A percentile compares a stretch with the other conserved stretches of the same genome.
Evolutionary conservation across 1,140 invertebrate genomes (phyloP).

Genomic region (Eulimnadia texana): DNA sequence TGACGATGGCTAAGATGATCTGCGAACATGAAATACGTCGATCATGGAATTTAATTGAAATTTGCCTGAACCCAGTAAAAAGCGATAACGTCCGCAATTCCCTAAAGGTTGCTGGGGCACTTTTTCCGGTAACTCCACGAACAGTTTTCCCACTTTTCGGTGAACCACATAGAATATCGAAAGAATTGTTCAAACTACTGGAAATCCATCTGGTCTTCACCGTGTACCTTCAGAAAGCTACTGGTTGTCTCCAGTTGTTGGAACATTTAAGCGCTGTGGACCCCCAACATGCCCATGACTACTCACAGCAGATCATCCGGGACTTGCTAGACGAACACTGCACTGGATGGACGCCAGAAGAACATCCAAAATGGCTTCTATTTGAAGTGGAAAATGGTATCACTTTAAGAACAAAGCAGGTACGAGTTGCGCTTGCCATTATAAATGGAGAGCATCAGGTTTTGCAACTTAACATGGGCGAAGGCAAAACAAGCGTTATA

Average conservation of each 20-base stretch:
- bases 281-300: not conserved
- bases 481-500: constrained; percentile 21
- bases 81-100: not conserved
- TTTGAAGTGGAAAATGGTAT: constrained; percentile 20
- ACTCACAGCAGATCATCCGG: not conserved
- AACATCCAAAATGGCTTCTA: constrained; percentile 18
- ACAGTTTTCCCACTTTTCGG: not conserved
- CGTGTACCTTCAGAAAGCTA: not conserved
- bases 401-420: constrained; percentile 16
- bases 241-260: not conserved
- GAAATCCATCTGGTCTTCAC: not conserved
- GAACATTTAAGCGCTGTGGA: not conserved
- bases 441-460: constrained; percentile 14
- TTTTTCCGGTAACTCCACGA: not conserved
- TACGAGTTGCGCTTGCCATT: constrained; percentile 18
- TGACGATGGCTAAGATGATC: too few relatives aligned
- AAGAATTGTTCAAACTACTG: not conserved
- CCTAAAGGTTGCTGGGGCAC: not conserved
- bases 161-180: not conserved
- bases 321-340: not conserved
- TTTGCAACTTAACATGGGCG: constrained; percentile 21
- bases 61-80: not conserved
- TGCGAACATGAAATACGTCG: too few relatives aligned
- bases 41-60: not conserved
- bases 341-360: constrained; percentile 16